These are phyloP conservation scores for Periplaneta americana DNA, from an alignment of 1,140 invertebrate species.

Conservation along the genomic window DNA sequence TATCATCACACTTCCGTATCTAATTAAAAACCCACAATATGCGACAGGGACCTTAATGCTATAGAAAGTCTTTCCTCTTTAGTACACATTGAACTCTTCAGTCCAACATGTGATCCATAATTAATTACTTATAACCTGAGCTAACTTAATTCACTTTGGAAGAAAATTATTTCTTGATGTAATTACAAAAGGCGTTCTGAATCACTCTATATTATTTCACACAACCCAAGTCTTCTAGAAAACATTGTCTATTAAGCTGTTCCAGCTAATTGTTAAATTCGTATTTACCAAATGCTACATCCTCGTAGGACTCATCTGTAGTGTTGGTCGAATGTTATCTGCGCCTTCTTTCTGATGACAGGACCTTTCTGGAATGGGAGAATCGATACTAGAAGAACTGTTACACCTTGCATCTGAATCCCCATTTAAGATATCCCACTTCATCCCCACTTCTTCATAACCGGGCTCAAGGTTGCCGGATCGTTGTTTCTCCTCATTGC, in stretches of 20 bases:
- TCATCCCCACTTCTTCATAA: conserved; percentile 14
- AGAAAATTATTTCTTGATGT: no score
- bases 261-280: not conserved
- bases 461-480: not conserved
- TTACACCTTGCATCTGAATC: not conserved
- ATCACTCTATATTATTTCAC: no score
- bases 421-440: not conserved
- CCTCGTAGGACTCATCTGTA: not conserved
- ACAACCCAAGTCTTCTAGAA: not conserved
- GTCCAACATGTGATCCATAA: no score
- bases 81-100: no score
- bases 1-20: no score
- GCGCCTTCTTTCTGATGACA: not conserved
- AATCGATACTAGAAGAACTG: not conserved
- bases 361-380: not conserved
- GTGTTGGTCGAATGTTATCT: not conserved
- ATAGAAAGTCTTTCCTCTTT: no score
- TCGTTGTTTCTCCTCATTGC: not conserved
- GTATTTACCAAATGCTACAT: not conserved
- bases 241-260: not conserved
- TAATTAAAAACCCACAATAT: no score
- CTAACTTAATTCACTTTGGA: no score
- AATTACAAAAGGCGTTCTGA: no score
- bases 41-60: no score
- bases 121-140: no score